phyloP scores from a whole-genome alignment of 1,140 invertebrate genomes.

The Chrysomallon squamiferum region DNA sequence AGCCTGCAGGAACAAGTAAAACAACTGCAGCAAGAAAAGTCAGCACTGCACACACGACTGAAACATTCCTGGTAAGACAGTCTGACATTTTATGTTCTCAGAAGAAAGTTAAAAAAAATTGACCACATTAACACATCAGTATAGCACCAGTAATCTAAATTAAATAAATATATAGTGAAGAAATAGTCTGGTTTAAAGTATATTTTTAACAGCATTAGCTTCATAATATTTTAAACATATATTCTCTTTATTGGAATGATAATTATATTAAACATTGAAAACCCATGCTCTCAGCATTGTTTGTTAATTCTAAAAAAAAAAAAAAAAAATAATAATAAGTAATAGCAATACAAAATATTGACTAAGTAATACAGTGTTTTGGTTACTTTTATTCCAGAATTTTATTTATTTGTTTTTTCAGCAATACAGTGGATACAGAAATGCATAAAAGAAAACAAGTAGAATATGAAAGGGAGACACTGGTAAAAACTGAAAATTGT shows the following conservation, averaged over 20 bases:
- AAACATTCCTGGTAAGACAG: constrained; percentile 66
- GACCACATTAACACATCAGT: not conserved
- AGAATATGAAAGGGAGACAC: constrained; percentile 71
- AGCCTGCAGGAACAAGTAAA: constrained; percentile 73
- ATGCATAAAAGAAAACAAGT: constrained; percentile 71
- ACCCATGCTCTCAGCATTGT: no score
- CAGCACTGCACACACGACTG: constrained; percentile 77
- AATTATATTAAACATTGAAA: no score
- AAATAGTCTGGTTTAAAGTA: not conserved
- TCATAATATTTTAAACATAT: no score
- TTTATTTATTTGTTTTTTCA: constrained; percentile 62
- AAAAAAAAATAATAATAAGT: no score
- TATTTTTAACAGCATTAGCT: not conserved
- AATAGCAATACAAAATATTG: no score
- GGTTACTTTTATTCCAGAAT: no score
- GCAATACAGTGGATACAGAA: constrained; percentile 79
- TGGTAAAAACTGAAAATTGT: constrained; percentile 67
- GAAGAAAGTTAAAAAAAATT: not conserved
- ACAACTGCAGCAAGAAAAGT: constrained; percentile 71
- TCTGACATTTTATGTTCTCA: no score
- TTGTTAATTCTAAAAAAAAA: no score
- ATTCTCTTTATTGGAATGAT: no score
- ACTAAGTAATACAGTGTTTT: no score
- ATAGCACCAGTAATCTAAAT: not conserved
- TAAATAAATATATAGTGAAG: not conserved